A percentile compares a stretch with the other conserved stretches of the same genome.
phyloP scores from a whole-genome alignment of 1,140 invertebrate genomes.

The Brachionus koreanus region DNA sequence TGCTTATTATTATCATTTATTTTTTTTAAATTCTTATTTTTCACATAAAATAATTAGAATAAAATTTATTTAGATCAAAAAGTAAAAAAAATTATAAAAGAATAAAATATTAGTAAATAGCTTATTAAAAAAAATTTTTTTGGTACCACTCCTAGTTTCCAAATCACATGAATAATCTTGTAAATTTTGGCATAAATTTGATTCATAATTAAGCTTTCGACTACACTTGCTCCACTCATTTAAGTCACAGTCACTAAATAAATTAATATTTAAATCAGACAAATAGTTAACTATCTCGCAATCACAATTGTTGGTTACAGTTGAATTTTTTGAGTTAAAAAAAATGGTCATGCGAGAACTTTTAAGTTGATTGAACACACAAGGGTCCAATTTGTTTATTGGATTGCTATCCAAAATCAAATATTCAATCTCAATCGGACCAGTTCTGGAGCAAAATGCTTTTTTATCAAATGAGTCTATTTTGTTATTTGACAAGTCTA shows the following conservation, averaged over 20 bases:
- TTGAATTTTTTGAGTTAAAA: constrained; percentile 13
- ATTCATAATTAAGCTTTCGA: not conserved
- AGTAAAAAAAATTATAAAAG: not conserved
- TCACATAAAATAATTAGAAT: too few species aligned
- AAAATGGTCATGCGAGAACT: not conserved
- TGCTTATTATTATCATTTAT: too few species aligned
- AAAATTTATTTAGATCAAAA: not conserved
- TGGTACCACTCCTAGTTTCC: not conserved
- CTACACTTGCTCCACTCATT: constrained; percentile 1
- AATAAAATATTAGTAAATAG: not conserved
- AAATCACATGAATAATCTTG: not conserved
- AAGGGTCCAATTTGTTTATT: not conserved
- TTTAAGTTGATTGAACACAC: constrained; percentile 6
- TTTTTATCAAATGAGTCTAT: constrained; percentile 24
- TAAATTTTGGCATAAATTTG: not conserved
- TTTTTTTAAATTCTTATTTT: too few species aligned
- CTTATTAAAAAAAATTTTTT: not conserved
- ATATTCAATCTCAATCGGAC: not conserved
- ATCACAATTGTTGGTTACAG: not conserved
- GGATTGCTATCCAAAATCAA: constrained; percentile 20
- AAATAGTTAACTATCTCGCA: constrained; percentile 35
- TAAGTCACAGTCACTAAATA: constrained; percentile 36
- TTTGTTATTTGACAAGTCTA: constrained; percentile 8
- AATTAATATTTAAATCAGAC: constrained; percentile 26
- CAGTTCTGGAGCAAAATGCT: not conserved